Conservation (phyloP, 2,888 invertebrate genomes). For the Ecdyonurus torrentis region DNA sequence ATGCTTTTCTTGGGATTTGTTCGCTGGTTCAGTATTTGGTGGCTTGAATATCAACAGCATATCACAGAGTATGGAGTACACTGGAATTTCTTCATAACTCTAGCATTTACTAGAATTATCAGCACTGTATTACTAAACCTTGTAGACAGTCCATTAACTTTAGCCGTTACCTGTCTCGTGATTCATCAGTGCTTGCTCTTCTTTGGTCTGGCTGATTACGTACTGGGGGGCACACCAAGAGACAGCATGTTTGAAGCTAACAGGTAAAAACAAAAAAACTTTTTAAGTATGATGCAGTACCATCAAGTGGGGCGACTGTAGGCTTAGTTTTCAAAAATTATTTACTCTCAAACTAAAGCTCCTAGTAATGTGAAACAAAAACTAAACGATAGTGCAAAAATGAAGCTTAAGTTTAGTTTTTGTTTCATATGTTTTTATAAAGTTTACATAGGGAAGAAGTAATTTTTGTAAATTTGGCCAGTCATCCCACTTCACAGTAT, state of each 20-base stretch:
- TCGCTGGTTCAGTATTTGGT: constrained; percentile 39
- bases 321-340: too few species aligned
- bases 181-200: constrained; percentile 49
- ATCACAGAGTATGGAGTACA: constrained; percentile 90
- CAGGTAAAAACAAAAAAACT: constrained; percentile 12
- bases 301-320: background rate
- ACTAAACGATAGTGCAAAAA: background rate
- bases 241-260: constrained; percentile 58
- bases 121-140: constrained; percentile 42
- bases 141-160: constrained; percentile 33
- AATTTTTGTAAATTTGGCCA: too few species aligned
- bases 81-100: constrained; percentile 96
- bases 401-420: background rate
- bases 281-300: background rate
- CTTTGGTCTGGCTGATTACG: constrained; percentile 48
- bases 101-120: constrained; percentile 64
- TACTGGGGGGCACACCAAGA: constrained; percentile 41
- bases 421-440: background rate
- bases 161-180: constrained; percentile 36
- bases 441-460: too few species aligned
- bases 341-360: too few species aligned
- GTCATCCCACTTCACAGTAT: too few species aligned
- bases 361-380: too few species aligned
- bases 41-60: constrained; percentile 69
- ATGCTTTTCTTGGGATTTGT: constrained; percentile 42